Percentiles rank a stretch among this genome's conserved stretches.
Conservation (phyloP, 2,113 vertebrate genomes). For the Etheostoma spectabile region DNA sequence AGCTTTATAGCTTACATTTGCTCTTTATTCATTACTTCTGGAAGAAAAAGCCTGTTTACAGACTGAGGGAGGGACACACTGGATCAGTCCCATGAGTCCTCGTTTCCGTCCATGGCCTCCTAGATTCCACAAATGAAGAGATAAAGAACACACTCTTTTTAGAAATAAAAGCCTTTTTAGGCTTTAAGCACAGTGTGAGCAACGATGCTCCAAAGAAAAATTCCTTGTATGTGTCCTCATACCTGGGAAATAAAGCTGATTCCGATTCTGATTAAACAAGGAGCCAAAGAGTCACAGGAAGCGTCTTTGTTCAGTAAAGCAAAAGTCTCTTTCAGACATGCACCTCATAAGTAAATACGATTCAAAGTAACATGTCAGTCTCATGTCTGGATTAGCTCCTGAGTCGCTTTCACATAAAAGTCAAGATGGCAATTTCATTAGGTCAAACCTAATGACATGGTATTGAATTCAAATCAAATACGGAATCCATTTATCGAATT, state of each 20-base stretch:
- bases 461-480: neutral
- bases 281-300: neutral
- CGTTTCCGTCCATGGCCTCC: neutral
- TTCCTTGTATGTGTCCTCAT: no score
- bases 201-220: no score
- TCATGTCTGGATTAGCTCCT: neutral
- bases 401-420: neutral
- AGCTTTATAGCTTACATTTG: neutral
- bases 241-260: no score
- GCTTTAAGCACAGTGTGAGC: no score
- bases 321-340: no score
- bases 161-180: no score
- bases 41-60: neutral
- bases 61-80: neutral
- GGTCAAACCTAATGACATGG: neutral
- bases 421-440: neutral
- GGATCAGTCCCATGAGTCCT: neutral
- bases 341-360: no score
- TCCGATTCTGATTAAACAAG: no score
- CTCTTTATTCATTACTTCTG: neutral
- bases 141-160: neutral
- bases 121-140: neutral
- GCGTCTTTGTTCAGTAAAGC: no score
- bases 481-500: neutral
- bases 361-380: neutral